Base-by-base conservation (phyloP, 2,888 invertebrate genomes). In the Gasteruption jaculator region DNA sequence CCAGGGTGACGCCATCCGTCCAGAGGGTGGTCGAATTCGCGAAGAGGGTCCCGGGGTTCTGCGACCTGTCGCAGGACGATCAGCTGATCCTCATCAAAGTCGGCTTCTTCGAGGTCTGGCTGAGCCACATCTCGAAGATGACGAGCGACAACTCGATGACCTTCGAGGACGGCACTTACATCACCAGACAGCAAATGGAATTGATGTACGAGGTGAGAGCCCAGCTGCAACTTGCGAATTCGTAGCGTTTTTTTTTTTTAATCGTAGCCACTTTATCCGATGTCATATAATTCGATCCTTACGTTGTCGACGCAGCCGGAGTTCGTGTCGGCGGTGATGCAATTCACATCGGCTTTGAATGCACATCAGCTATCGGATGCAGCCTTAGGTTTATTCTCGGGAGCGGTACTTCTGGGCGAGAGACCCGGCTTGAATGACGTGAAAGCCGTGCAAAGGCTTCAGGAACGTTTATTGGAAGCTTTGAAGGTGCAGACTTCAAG, bases 31-130 rank as follows among this genome's bases (percentile, higher is more conserved):
- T 97, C 20, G 95, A 96, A 71, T 96, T 95, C 71, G 93, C 93
- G 39, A 97, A 97, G 73, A 79, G 89, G 57, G 84, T 95, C 57
- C 95, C 96, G 50, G 91, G 92, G 51, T 96, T 96, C 76, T 80
- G 84, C 64, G 83, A 85, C 54, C 80, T 96, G 56, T 82, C 86
- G 39, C 95, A 96, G 73, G 95, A 95, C 68, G 96, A 96, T 74
- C 96, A 97, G 73, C 79, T 97, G 56, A 92, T 95, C 56, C 80
- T 97, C 53, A 92, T 96, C 64, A 96, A 97, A 77, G 82, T 85
- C 65, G 94, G 95, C 47, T 97, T 97, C 77, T 93, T 94, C 71
- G 96, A 96, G 74, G 84, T 94, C 49, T 96, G 95, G 94, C 77
- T 95, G 52, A 84, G 89, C 33, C 85, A 93, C 61, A 84, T 89